phyloP scores from a whole-genome alignment of 2,888 invertebrate species.

The Stictocephala bisonia region DNA sequence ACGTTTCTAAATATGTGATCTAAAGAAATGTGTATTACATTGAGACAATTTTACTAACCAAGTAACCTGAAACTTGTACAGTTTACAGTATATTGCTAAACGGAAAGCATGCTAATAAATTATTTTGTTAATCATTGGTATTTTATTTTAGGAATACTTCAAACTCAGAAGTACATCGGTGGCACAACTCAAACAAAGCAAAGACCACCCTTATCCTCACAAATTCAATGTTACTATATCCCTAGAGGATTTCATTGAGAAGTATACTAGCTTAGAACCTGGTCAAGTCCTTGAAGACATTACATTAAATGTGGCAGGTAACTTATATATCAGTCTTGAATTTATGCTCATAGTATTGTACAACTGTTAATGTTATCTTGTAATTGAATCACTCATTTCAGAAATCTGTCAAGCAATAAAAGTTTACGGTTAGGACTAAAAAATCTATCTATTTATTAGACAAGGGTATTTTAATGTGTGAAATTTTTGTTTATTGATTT shows the following conservation, averaged over 20 bases:
- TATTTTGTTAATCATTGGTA: conserved; percentile 36
- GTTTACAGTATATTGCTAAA: too few relatives aligned
- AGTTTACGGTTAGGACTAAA: too few relatives aligned
- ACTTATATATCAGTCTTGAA: too few relatives aligned
- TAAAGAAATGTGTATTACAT: too few relatives aligned
- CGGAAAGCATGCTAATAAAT: too few relatives aligned
- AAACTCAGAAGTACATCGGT: conserved; percentile 85
- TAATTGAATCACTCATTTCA: too few relatives aligned
- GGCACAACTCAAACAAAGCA: conserved; percentile 79
- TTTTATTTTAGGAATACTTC: conserved; percentile 77
- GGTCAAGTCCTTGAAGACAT: conserved; percentile 81
- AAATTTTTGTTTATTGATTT: too few relatives aligned
- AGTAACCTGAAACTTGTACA: too few relatives aligned
- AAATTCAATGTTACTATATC: conserved; percentile 95
- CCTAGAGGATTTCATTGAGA: conserved; percentile 86
- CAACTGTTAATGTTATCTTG: neutral
- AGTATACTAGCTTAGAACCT: conserved; percentile 77
- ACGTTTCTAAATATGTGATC: too few relatives aligned
- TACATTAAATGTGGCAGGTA: conserved; percentile 81
- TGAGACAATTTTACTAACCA: too few relatives aligned
- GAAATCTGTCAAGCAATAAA: too few relatives aligned
- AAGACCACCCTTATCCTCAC: conserved; percentile 94
- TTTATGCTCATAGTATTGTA: neutral
- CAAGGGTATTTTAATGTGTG: neutral
- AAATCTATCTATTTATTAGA: conserved; percentile 6